Evolutionary conservation across 2,113 vertebrate species (phyloP).

Genomic region (Chaetodon trifascialis): DNA sequence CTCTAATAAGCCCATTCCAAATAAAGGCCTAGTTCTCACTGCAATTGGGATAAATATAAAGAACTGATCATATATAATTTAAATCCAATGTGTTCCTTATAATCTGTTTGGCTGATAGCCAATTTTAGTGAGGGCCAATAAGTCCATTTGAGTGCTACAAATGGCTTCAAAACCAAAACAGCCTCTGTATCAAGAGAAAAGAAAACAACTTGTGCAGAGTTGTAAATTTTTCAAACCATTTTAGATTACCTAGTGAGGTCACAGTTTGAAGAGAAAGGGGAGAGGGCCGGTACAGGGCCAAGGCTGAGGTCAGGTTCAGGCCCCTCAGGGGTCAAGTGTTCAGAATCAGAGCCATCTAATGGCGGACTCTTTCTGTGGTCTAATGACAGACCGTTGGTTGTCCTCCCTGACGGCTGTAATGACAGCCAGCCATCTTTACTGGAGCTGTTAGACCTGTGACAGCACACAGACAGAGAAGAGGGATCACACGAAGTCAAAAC

Average conservation of each 20-base stretch:
- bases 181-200: neutral
- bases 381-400: neutral
- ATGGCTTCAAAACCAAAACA: too few species aligned
- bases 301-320: conserved; percentile 7
- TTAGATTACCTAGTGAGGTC: conserved; percentile 5
- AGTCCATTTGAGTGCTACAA: too few species aligned
- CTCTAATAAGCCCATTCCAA: too few species aligned
- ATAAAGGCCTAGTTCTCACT: too few species aligned
- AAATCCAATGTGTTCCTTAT: too few species aligned
- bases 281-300: neutral
- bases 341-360: conserved; percentile 3
- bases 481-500: neutral
- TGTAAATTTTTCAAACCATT: neutral
- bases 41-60: too few species aligned
- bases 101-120: too few species aligned
- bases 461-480: neutral
- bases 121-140: too few species aligned
- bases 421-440: conserved; percentile 16
- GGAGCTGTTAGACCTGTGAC: neutral
- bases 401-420: conserved; percentile 5
- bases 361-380: conserved; percentile 12
- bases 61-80: too few species aligned
- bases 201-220: too few species aligned
- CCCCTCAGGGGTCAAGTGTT: conserved; percentile 15
- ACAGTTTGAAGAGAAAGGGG: neutral